These are phyloP conservation scores for Pachyrhynchus sulphureomaculatus DNA, from an alignment of 1,140 invertebrate species.

Conservation along the genomic window DNA sequence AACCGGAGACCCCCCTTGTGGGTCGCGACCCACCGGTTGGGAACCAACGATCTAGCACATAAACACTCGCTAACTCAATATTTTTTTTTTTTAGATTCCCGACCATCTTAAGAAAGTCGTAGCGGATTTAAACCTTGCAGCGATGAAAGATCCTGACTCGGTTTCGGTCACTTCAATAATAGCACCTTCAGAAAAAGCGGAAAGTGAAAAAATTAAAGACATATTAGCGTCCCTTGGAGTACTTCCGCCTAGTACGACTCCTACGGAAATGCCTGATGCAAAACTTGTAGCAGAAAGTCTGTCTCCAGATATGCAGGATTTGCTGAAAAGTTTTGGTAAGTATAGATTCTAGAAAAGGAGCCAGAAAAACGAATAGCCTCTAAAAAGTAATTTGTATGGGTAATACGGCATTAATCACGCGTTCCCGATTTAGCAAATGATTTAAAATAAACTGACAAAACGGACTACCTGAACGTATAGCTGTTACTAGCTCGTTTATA, in stretches of 20 bases:
- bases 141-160: constrained; percentile 1
- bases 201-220: constrained; percentile 34
- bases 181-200: constrained; percentile 13
- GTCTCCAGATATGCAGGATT: constrained; percentile 52
- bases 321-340: constrained; percentile 53
- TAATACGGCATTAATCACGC: too few relatives aligned
- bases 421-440: too few relatives aligned
- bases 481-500: too few relatives aligned
- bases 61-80: too few relatives aligned
- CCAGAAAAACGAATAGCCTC: too few relatives aligned
- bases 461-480: too few relatives aligned
- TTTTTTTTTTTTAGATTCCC: constrained; percentile 28
- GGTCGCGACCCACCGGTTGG: too few relatives aligned
- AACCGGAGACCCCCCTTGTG: too few relatives aligned
- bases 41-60: too few relatives aligned
- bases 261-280: constrained; percentile 41
- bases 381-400: too few relatives aligned
- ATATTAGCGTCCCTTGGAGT: constrained; percentile 37
- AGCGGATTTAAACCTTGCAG: constrained; percentile 14
- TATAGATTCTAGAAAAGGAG: too few relatives aligned
- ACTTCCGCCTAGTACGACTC: constrained; percentile 27
- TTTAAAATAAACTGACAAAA: too few relatives aligned
- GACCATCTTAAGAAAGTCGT: constrained; percentile 25
- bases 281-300: constrained; percentile 49
- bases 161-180: neutral